Base-by-base conservation (phyloP, 2,888 invertebrate species). In the Mycalesis mineus region DNA sequence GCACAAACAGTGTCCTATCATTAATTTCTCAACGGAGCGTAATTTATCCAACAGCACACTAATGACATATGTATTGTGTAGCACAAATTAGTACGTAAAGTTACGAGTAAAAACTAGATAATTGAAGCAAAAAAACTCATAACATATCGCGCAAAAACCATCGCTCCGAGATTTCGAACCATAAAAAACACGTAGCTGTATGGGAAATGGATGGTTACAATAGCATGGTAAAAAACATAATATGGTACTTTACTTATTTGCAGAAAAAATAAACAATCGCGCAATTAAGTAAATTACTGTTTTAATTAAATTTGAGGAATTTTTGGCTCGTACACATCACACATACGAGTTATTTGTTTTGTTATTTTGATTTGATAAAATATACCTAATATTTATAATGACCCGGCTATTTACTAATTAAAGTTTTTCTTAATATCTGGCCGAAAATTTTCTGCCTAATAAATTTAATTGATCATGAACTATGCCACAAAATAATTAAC, bases 171-270 rank as follows among this genome's bases (percentile, higher is more conserved):
- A 48, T 48, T 36, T n/a, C n/a, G 15, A 15, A 22, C 36, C 22
- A 49, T 31, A 49, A 53, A 44, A 49, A 51, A 33, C 31, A 1
- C 33, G 11, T 47, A 33, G 11, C n/a, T 37, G 2, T 40, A 47
- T 47, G 56, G 14, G 51, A 59, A 52, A 52, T 22, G 13, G 33
- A 48, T 29, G 31, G n/a, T 22, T 11, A 51, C 42, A 49, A 59
- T 52, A 48, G 7, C n/a, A 2, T 17, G 4, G 13, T n/a, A 48
- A 41, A 44, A 56, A 58, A 55, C 22, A 0, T 37, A 49, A 49
- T n/a, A n/a, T 49, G 49, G 22, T 49, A 39, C 37, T 13, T 49
- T 37, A 49, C 14, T 49, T 49, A 37, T 49, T 28, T 49, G 6
- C 5, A 9, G n/a, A 49, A 49, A 49, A 49, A 37, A 37, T 8